A percentile compares a stretch with the other conserved stretches of the same genome.
These are phyloP conservation scores for Meloidogyne floridensis DNA, from an alignment of 1,140 invertebrate genomes.

Conservation along the genomic window DNA sequence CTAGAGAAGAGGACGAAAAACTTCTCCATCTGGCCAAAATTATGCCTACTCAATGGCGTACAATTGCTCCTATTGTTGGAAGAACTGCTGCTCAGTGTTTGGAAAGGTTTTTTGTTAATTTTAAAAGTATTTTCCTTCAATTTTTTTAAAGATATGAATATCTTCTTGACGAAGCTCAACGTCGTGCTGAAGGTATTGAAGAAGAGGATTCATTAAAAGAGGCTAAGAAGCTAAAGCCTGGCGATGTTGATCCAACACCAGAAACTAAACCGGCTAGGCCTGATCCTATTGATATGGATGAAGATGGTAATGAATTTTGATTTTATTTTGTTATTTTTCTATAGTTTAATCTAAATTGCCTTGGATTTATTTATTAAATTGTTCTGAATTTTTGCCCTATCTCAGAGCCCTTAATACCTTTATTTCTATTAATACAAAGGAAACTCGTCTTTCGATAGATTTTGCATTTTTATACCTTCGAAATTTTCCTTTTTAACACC, in stretches of 20 bases:
- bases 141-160: slow-evolving; percentile 56
- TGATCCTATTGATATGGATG: slow-evolving; percentile 99
- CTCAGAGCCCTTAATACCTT: too few species aligned
- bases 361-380: slow-evolving; percentile 12
- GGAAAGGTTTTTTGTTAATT: slow-evolving; percentile 75
- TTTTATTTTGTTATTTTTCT: not conserved
- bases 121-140: slow-evolving; percentile 23
- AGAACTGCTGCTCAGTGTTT: slow-evolving; percentile 96
- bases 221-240: slow-evolving; percentile 92
- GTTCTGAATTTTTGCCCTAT: slow-evolving; percentile 24
- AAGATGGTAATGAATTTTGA: slow-evolving; percentile 74
- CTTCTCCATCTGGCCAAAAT: slow-evolving; percentile 93
- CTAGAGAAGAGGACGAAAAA: slow-evolving; percentile 97
- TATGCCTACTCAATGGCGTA: slow-evolving; percentile 99
- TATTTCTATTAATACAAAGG: too few species aligned
- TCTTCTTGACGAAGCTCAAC: slow-evolving; percentile 91
- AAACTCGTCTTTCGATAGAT: too few species aligned
- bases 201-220: slow-evolving; percentile 77
- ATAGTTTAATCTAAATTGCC: not conserved
- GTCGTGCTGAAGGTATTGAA: slow-evolving; percentile 91
- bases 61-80: slow-evolving; percentile 97
- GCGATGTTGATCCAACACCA: slow-evolving; percentile 98
- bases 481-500: too few species aligned
- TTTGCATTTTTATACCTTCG: too few species aligned
- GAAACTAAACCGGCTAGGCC: slow-evolving; percentile 98